A percentile compares a stretch with the other conserved stretches of the same genome.
phyloP scores from a whole-genome alignment of 2,113 vertebrate genomes.

The Ceyx cyanopectus region DNA sequence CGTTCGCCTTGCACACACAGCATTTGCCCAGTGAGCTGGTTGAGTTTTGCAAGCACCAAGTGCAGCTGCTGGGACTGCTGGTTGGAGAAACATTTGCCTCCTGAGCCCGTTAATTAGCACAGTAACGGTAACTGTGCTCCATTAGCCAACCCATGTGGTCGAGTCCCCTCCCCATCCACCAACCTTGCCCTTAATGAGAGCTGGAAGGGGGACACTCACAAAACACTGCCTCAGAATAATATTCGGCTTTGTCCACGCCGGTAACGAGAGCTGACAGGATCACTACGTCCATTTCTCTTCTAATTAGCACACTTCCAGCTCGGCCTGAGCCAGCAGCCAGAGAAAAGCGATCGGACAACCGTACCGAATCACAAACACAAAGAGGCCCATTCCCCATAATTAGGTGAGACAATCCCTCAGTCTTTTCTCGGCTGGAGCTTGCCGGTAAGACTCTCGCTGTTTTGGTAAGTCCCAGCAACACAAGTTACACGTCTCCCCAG shows the following conservation, averaged over 20 bases:
- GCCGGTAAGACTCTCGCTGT: slow-evolving; percentile 86
- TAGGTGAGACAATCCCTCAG: slow-evolving; percentile 94
- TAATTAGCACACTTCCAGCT: slow-evolving; percentile 98
- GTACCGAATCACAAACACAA: slow-evolving; percentile 93
- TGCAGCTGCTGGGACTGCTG: slow-evolving; percentile 51
- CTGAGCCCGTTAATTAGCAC: slow-evolving; percentile 82
- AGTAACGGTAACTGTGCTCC: slow-evolving; percentile 74
- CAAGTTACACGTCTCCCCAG: slow-evolving; percentile 88
- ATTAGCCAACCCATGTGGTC: slow-evolving; percentile 77
- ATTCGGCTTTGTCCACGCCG: slow-evolving; percentile 90
- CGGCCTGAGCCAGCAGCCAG: slow-evolving; percentile 85
- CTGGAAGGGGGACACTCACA: slow-evolving; percentile 89
- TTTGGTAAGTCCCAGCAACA: slow-evolving; percentile 86
- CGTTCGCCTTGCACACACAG: neutral
- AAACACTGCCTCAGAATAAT: slow-evolving; percentile 98
- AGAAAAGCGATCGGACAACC: slow-evolving; percentile 95
- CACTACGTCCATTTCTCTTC: slow-evolving; percentile 96
- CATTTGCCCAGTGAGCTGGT: neutral
- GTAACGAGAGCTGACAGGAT: slow-evolving; percentile 97
- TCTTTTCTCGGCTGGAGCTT: slow-evolving; percentile 95
- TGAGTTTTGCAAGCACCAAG: slow-evolving; percentile 65
- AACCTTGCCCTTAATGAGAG: slow-evolving; percentile 91
- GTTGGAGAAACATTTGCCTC: slow-evolving; percentile 65
- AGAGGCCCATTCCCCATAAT: slow-evolving; percentile 90
- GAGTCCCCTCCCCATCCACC: slow-evolving; percentile 70